Conservation (phyloP, 2,797 vertebrate genomes). For the Neoniphon sammara region DNA sequence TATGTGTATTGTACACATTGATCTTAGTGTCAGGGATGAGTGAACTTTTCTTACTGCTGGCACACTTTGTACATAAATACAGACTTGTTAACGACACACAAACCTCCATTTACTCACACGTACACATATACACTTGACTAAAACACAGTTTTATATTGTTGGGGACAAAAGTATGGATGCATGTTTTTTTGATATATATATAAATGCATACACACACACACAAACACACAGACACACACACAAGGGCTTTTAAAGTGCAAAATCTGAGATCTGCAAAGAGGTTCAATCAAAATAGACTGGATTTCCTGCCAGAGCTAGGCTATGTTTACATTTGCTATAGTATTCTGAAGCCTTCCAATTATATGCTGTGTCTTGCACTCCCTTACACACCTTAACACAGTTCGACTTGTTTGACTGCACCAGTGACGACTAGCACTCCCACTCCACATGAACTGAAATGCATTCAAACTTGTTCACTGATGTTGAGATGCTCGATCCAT, state of each 20-base stretch:
- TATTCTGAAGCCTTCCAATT: constrained; percentile 84
- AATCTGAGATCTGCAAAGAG: constrained; percentile 74
- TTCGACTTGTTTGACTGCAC: constrained; percentile 70
- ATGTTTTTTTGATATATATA: constrained; percentile 71
- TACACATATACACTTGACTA: constrained; percentile 73
- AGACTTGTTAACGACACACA: constrained; percentile 71
- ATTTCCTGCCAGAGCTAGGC: constrained; percentile 80
- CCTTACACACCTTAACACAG: constrained; percentile 66
- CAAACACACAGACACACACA: constrained; percentile 55
- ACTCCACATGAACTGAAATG: constrained; percentile 53
- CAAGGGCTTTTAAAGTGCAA: constrained; percentile 84
- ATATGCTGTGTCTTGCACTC: constrained; percentile 80
- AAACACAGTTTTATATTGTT: constrained; percentile 73
- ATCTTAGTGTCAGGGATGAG: constrained; percentile 79
- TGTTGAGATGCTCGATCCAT: constrained; percentile 44
- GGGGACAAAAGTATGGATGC: constrained; percentile 70
- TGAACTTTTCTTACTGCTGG: constrained; percentile 74
- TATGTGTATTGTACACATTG: constrained; percentile 78
- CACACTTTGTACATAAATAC: constrained; percentile 72
- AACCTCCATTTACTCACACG: constrained; percentile 74
- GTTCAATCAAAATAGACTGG: constrained; percentile 76
- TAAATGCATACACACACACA: background rate
- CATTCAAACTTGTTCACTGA: constrained; percentile 48
- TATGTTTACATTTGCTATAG: constrained; percentile 85
- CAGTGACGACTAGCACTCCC: constrained; percentile 57